Base-by-base conservation (phyloP, 2,888 invertebrate genomes). In the Xanthorhoe designata region DNA sequence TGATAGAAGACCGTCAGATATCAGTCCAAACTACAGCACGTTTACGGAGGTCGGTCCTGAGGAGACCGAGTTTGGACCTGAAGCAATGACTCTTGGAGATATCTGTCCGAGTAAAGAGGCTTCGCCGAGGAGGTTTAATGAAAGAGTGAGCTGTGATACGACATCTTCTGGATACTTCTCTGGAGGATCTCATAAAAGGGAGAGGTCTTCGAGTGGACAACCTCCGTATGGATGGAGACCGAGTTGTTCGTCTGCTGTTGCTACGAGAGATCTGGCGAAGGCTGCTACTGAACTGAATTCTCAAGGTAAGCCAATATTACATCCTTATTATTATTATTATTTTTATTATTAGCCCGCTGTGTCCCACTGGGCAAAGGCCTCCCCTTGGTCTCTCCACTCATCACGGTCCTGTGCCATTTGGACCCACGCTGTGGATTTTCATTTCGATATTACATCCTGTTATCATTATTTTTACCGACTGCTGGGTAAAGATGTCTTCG, bases 221-320 rank as follows among this genome's bases (percentile, higher is more conserved):
- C 94, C 94, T 0, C 94, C 94, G 13, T 84, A 91, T 38, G 95
- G 95, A 45, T 94, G 95, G 85, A 89, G 95, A 69, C 94, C 94
- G 0, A 95, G 95, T 73, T 95, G 95, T 70, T 94, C 95, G 24
- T 94, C 95, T 3, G 94, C 94, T 45, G 94, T 94, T 7, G 95
- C 95, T 0, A 94, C 94, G 51, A 91, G 91, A 70, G 95, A 95
- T 63, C 83, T 94, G 70, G 92, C 94, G 54, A 95, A 95, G 80
- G 95, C 96, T 61, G 96, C 96, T 15, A 95, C 96, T 7, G 96
- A 96, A 83, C 91, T 96, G 19, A 96, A 96, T 87, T 91, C 95
- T 75, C 96, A 96, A 89, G 96, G 96, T 96, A 84, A 94, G 94
- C 91, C 24, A 13, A 13, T 13, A 13, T 32, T 32, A 3, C 24